These are phyloP conservation scores for Ditylenchus dipsaci DNA, from an alignment of 1,140 invertebrate genomes.

Conservation along the genomic window DNA sequence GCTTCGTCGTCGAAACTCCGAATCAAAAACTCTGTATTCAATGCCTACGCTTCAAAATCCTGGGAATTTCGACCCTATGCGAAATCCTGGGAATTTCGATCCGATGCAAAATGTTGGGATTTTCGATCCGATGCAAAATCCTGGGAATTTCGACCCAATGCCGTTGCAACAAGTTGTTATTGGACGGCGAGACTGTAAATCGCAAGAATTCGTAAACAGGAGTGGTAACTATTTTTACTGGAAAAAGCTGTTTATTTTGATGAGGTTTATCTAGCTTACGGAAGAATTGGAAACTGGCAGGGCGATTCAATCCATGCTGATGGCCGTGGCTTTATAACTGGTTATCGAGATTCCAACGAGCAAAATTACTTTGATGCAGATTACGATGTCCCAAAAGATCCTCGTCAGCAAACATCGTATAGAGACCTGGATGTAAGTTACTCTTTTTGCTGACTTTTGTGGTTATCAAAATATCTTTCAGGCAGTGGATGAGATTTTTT, in stretches of 20 bases:
- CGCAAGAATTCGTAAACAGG: not conserved
- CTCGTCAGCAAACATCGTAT: not conserved
- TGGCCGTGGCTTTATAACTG: not conserved
- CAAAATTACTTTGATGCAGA: not conserved
- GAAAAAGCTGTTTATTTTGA: too few species aligned
- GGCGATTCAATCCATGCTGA: not conserved
- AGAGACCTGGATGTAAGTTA: not conserved
- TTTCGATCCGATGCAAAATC: too few species aligned
- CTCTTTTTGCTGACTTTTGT: not conserved
- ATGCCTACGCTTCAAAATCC: conserved; percentile 13
- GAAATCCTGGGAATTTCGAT: too few species aligned
- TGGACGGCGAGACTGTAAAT: not conserved
- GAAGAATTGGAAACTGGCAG: not conserved
- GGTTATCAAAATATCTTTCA: not conserved
- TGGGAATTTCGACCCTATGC: too few species aligned
- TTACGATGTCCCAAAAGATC: not conserved
- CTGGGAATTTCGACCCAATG: too few species aligned
- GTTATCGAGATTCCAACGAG: not conserved
- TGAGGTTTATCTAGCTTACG: not conserved
- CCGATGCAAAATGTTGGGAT: too few species aligned
- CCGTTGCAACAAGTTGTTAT: too few species aligned
- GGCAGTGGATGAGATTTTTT: conserved; percentile 4
- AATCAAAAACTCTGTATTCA: conserved; percentile 60
- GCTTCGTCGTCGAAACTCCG: conserved; percentile 84
- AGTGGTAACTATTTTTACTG: not conserved